Base-by-base conservation (phyloP, 2,888 invertebrate species). In the Quadriops clusia region DNA sequence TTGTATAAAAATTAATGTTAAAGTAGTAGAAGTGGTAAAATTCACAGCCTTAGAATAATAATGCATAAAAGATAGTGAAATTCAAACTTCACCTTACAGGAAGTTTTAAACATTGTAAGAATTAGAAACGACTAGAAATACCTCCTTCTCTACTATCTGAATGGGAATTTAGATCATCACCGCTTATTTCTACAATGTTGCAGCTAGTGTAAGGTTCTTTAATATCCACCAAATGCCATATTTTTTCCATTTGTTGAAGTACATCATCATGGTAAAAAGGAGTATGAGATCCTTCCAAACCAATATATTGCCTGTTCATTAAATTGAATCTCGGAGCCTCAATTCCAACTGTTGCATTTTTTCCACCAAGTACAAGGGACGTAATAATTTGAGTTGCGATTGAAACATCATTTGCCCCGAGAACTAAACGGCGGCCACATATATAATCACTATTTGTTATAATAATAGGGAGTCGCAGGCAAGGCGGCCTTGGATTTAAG, bases 81-180 rank as follows among this genome's bases (percentile, higher is more conserved):
- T n/a, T n/a, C n/a, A n/a, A n/a, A n/a, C n/a, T n/a, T n/a, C n/a
- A n/a, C n/a, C n/a, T n/a, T n/a, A n/a, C n/a, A n/a, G n/a, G n/a
- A n/a, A n/a, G 9, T 2, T n/a, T n/a, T n/a, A n/a, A n/a, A n/a
- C n/a, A n/a, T n/a, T n/a, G n/a, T n/a, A n/a, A 34, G 14, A 40
- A 35, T 60, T 52, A 70, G 56, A 74, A 78, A 46, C 77, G 64
- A 32, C 72, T 74, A 24, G 78, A 70, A 41, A 74, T 63, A 2
- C 80, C 81, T 9, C 72, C 77, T 36, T 78, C 79, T 51, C 81
- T 66, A 45, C 76, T 75, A 57, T 81, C 81, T 3, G 80, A 76
- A 58, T 79, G 77, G 35, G 78, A 76, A 37, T 64, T 62, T 37
- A 79, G 64, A 33, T 61, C 64, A 58, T 80, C 78, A 34, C 63